Evolutionary conservation across 2,113 vertebrate genomes (phyloP), one percentile per base, ranked within the genome.

Genomic region (Prietella phreatophila): DNA sequence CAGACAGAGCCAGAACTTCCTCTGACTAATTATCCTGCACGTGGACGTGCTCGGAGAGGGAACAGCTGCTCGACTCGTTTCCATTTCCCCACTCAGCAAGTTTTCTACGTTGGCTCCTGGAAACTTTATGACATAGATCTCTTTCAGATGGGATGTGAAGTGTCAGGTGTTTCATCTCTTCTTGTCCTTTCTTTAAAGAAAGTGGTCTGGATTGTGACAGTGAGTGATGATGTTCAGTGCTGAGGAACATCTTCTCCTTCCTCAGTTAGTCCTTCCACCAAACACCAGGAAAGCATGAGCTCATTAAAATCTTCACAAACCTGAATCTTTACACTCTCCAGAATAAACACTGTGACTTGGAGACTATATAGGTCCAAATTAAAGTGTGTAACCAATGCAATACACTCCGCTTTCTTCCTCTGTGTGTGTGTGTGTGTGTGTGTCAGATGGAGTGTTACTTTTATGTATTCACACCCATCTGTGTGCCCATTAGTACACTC

Each of bases 401-500:
- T 33, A 69, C 5, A 69, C 67, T 69, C 13, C 9, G 0, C 27
- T 27, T n/a, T 4, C 25, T 65, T 69, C 1, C 65, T 30, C 27
- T 65, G 63, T 65, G 63, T 65, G 63, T 65, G 63, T 65, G 63
- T 67, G 63, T 67, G 63, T 67, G 65, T 27, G 27, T 79, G 13
- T 11, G 53, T n/a, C 76, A 79, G 76, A 79, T 79, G 76, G 76
- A 79, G 47, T 79, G 42, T 80, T 80, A 80, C 53, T 80, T 14
- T 78, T 42, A 55, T 55, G 8, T 80, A 53, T 80, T 80, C 27
- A 55, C 53, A 80, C 3, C 78, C 27, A 80, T 80, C 50, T 56
- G 50, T 30, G 25, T 80, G 60, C 19, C 10, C 22, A 83, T 39
- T 36, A 71, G 69, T 71, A 7, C 91, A 92, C 85, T 83, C 79